phyloP scores from a whole-genome alignment of 2,113 vertebrate species.

The Clarias gariepinus region DNA sequence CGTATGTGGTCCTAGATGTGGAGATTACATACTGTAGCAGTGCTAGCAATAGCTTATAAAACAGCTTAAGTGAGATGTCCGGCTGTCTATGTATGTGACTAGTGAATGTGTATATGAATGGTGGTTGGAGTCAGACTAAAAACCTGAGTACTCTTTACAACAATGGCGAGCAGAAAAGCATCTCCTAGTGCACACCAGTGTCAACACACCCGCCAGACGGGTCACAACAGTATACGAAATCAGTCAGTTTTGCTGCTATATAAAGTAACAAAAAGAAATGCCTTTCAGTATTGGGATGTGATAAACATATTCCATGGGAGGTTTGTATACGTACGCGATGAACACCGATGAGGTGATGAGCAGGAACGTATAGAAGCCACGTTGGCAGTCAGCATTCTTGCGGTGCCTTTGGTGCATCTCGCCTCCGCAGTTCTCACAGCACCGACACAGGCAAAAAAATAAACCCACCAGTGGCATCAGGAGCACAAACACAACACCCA shows the following conservation, averaged over 20 bases:
- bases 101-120: neutral
- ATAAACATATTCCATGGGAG: neutral
- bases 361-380: constrained; percentile 79
- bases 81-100: neutral
- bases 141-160: neutral
- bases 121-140: too few species aligned
- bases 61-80: too few species aligned
- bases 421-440: constrained; percentile 94
- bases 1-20: too few species aligned
- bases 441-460: constrained; percentile 91
- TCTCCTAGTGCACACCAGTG: neutral
- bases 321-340: constrained; percentile 80
- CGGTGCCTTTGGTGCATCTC: constrained; percentile 97
- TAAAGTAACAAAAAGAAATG: neutral
- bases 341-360: constrained; percentile 82
- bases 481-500: constrained; percentile 83
- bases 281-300: neutral
- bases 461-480: constrained; percentile 83
- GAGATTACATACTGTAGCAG: too few species aligned
- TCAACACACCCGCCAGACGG: neutral
- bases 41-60: too few species aligned
- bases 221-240: neutral
- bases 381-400: constrained; percentile 83
- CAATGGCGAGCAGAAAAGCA: neutral
- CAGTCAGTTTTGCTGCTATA: too few species aligned